Evolutionary conservation across 2,888 invertebrate genomes (phyloP), one percentile per base, ranked within the genome.

Genomic region (Ptilodon capucinus): DNA sequence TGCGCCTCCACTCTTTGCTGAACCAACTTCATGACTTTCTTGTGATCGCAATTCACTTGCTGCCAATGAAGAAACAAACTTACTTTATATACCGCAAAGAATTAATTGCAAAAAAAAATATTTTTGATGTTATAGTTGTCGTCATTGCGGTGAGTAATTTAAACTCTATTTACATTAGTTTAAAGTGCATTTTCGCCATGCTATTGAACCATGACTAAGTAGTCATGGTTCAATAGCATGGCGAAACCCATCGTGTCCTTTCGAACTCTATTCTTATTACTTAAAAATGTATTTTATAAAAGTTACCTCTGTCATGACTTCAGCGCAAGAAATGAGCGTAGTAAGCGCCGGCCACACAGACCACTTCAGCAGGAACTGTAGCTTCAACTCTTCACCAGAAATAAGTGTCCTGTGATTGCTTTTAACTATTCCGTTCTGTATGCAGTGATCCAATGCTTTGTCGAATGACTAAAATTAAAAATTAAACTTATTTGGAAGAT

Each of bases 311-410:
- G 35, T 56, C 70, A 85, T 74, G 41, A 86, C 63, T 21, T 81
- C 74, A 1, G 68, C 64, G 45, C 83, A 84, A 4, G 68, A 68
- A 21, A 60, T 81, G 56, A 94, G 89, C 1, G 94, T 93, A 49
- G 91, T 91, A 41, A 94, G 89, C 46, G 94, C 94, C 40, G 94
- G 95, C 70, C 93, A 91, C 40, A 94, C 79, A 17, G 94, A 78
- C 73, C 94, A 94, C 35, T 91, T 84, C 42, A 96, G 81, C 30
- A 95, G 73, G 18, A 81, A 74, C 63, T 88, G 87, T 32, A 93
- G 69, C 64, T 90, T 91, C 9, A 64, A 64, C 55, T 92, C 92
- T 2, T 74, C 70, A 43, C 91, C 87, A 4, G 46, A 44, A 25
- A 86, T 61, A 40, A 92, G 77, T 4, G 82, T 74, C 54, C 91